Conservation (phyloP, 2,888 invertebrate genomes). For the Minunthozetes semirufus region DNA sequence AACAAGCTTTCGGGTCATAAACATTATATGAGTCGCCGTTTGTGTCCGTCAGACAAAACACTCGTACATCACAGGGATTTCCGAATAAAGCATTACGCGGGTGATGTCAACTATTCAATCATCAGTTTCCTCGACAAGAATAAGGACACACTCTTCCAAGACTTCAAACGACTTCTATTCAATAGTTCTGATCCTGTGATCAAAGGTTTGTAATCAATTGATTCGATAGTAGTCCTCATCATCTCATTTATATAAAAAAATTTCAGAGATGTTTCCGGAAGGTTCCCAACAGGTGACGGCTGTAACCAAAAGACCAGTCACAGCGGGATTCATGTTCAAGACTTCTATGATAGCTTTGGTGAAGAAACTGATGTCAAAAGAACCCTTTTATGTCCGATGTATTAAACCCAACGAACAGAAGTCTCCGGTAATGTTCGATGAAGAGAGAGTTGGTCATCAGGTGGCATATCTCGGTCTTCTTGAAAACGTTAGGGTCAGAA, state of each 20-base stretch:
- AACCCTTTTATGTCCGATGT: constrained; percentile 86
- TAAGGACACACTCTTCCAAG: constrained; percentile 80
- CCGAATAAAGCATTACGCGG: constrained; percentile 81
- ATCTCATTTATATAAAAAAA: constrained; percentile 43
- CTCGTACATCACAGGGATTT: constrained; percentile 62
- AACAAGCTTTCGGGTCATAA: constrained; percentile 73
- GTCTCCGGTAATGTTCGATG: constrained; percentile 64
- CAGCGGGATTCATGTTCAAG: constrained; percentile 83
- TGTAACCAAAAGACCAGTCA: constrained; percentile 83
- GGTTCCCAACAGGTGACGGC: constrained; percentile 80
- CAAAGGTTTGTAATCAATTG: constrained; percentile 45
- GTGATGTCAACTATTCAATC: constrained; percentile 82
- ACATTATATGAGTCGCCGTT: constrained; percentile 69
- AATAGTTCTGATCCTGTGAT: constrained; percentile 61
- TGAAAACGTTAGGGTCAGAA: constrained; percentile 82
- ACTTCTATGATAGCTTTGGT: constrained; percentile 76
- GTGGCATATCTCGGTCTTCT: constrained; percentile 87
- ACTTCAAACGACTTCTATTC: constrained; percentile 72
- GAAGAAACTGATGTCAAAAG: constrained; percentile 83
- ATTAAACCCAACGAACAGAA: constrained; percentile 88
- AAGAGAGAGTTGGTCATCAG: constrained; percentile 74
- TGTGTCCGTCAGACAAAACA: constrained; percentile 50
- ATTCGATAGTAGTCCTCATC: neutral
- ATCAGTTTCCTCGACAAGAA: constrained; percentile 85
- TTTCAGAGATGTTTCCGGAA: constrained; percentile 92